Percentiles rank a stretch among this genome's conserved stretches.
These are phyloP conservation scores for Coregonus sp. DNA, from an alignment of 2,797 vertebrate species.

Conservation along the genomic window DNA sequence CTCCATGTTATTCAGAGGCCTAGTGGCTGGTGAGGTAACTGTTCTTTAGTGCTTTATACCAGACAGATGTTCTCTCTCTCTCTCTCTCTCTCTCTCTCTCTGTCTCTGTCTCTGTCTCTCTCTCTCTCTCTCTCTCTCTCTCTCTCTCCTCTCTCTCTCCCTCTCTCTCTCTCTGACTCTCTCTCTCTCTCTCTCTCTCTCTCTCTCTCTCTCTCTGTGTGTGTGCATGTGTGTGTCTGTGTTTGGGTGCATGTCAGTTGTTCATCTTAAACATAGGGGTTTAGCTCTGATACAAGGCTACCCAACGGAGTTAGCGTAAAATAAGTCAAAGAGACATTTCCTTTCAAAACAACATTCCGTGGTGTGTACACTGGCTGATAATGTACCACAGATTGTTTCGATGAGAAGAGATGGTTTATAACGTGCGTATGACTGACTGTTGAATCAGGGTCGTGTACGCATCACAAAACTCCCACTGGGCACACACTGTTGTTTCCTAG, in stretches of 20 bases:
- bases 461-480: not conserved
- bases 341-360: conserved; percentile 14
- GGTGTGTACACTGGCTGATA: too few relatives aligned
- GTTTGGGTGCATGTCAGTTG: not conserved
- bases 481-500: too few relatives aligned
- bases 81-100: too few relatives aligned
- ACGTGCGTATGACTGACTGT: too few relatives aligned
- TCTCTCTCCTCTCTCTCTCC: too few relatives aligned
- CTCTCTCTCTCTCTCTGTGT: conserved; percentile 23
- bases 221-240: not conserved
- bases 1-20: conserved; percentile 44
- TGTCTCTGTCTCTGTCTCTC: too few relatives aligned
- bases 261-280: not conserved
- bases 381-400: too few relatives aligned
- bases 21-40: conserved; percentile 60
- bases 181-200: conserved; percentile 35
- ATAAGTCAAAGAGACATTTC: not conserved
- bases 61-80: conserved; percentile 59
- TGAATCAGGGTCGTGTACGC: not conserved
- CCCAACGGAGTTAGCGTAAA: conserved; percentile 24
- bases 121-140: too few relatives aligned
- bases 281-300: conserved; percentile 33
- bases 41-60: conserved; percentile 60
- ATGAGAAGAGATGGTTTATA: too few relatives aligned
- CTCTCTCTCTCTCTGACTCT: conserved; percentile 34